phyloP scores from a whole-genome alignment of 2,888 invertebrate species.

The Dasypolia templi region DNA sequence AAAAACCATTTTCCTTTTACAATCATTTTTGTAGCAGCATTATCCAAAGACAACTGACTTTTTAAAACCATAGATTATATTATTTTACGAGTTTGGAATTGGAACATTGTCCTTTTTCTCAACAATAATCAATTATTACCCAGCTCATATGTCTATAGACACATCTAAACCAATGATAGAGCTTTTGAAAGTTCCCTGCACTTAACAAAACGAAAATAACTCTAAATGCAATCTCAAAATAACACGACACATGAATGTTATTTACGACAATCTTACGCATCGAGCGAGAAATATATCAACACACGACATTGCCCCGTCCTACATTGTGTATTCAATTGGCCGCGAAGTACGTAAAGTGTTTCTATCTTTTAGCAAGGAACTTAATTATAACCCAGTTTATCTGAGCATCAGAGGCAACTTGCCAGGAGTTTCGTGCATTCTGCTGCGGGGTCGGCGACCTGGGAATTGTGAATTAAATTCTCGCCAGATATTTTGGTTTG shows the following conservation, averaged over 20 bases:
- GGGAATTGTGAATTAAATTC: conserved; percentile 67
- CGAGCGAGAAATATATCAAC: conserved; percentile 36
- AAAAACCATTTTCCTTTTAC: too few relatives aligned
- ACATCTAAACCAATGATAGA: conserved; percentile 22
- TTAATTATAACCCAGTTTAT: conserved; percentile 71
- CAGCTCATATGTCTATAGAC: not conserved
- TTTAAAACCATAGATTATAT: too few relatives aligned
- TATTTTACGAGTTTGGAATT: too few relatives aligned
- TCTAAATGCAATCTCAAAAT: conserved; percentile 59
- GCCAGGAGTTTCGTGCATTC: conserved; percentile 73
- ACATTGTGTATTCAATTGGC: conserved; percentile 55
- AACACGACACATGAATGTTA: conserved; percentile 46
- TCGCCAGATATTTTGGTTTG: conserved; percentile 61
- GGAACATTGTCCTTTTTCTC: too few relatives aligned
- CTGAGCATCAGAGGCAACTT: conserved; percentile 70
- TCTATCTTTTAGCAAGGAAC: conserved; percentile 66
- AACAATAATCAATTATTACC: not conserved
- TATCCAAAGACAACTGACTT: too few relatives aligned
- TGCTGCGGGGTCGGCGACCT: conserved; percentile 67
- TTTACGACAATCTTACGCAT: conserved; percentile 36
- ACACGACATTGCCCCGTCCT: conserved; percentile 23
- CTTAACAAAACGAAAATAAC: conserved; percentile 54
- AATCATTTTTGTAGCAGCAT: too few relatives aligned
- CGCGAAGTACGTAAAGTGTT: conserved; percentile 57
- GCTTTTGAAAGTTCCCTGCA: conserved; percentile 39